Evolutionary conservation across 2,113 vertebrate species (phyloP).

Genomic region (Labrus mixtus): DNA sequence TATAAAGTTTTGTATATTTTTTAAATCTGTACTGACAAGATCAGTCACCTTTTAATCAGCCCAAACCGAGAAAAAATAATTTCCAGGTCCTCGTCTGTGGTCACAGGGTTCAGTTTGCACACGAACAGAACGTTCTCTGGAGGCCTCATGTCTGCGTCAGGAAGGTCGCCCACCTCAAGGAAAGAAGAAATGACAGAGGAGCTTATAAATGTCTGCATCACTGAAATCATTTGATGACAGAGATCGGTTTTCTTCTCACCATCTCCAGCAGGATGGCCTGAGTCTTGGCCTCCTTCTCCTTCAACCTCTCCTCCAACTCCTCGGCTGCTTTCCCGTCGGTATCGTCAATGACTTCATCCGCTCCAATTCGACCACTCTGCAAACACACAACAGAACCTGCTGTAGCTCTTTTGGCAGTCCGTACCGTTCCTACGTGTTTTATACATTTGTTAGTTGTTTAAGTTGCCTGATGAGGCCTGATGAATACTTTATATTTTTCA

Average conservation of each 20-base stretch:
- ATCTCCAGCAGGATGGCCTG: constrained; percentile 97
- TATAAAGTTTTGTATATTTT: no score
- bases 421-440: neutral
- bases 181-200: constrained; percentile 20
- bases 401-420: neutral
- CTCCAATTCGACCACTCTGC: constrained; percentile 97
- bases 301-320: constrained; percentile 92
- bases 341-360: constrained; percentile 95
- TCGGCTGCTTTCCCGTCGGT: constrained; percentile 88
- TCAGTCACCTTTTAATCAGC: constrained; percentile 89
- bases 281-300: constrained; percentile 97
- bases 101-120: constrained; percentile 97
- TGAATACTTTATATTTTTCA: neutral
- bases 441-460: neutral
- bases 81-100: constrained; percentile 96
- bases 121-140: constrained; percentile 98
- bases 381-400: neutral
- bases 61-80: constrained; percentile 99
- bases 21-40: no score
- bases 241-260: constrained; percentile 81
- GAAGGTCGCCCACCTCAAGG: constrained; percentile 93
- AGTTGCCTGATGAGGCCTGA: neutral
- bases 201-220: neutral
- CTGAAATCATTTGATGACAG: neutral
- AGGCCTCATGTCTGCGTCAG: constrained; percentile 93